phyloP scores from a whole-genome alignment of 2,113 vertebrate species.

The Crotalus viridis region DNA sequence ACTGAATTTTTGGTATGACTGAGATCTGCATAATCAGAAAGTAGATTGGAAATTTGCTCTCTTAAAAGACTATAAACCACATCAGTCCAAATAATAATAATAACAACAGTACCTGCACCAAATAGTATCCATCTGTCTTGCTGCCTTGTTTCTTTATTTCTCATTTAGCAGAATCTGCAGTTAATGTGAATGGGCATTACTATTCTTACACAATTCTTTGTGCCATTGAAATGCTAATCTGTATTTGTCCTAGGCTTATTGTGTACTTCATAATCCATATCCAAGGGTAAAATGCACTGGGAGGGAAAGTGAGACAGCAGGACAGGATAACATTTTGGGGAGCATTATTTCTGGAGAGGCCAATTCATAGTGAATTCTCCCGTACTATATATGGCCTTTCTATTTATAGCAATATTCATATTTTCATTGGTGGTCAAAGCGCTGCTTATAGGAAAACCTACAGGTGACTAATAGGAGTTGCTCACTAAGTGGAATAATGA shows the following conservation, averaged over 20 bases:
- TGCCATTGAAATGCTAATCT: slow-evolving; percentile 36
- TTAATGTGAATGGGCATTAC: slow-evolving; percentile 24
- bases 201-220: neutral
- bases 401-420: slow-evolving; percentile 90
- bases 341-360: slow-evolving; percentile 48
- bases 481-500: slow-evolving; percentile 99
- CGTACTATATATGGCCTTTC: slow-evolving; percentile 77
- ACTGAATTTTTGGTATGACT: slow-evolving; percentile 49
- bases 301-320: slow-evolving; percentile 1
- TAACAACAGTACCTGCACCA: slow-evolving; percentile 31
- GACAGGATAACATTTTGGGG: slow-evolving; percentile 38
- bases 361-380: slow-evolving; percentile 65
- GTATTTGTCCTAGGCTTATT: slow-evolving; percentile 43
- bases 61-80: slow-evolving; percentile 39
- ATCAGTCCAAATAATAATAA: slow-evolving; percentile 15
- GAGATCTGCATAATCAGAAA: slow-evolving; percentile 44
- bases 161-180: slow-evolving; percentile 25
- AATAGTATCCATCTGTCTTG: slow-evolving; percentile 41
- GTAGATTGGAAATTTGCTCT: slow-evolving; percentile 7
- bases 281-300: slow-evolving; percentile 56
- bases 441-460: slow-evolving; percentile 83
- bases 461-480: slow-evolving; percentile 98
- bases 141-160: slow-evolving; percentile 15
- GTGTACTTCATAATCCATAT: slow-evolving; percentile 22
- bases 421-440: slow-evolving; percentile 86